Evolutionary conservation across 37 sponge, comb jelly and placozoan species (phyloP), one percentile per base, ranked within the genome.

Genomic region (Petrosia ficiformis): DNA sequence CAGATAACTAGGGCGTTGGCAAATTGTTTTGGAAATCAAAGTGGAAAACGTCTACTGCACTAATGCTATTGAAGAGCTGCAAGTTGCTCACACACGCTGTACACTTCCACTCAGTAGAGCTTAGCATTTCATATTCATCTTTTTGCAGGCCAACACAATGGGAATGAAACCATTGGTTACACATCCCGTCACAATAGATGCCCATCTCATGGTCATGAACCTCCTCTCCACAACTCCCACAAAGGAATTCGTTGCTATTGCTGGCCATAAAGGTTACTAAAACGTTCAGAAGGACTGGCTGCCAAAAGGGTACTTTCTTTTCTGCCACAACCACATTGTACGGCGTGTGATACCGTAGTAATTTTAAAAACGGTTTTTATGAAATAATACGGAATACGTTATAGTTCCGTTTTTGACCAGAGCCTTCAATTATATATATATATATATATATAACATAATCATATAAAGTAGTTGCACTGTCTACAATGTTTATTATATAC

Each of bases 1-100:
- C 87, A 42, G 81, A 43, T 39, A 86, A 69, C 65, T 86, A 80
- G 48, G 81, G 87, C 3, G 81, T 80, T 3, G 80, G 77, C 11
- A 86, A 48, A 48, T 78, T 85, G 42, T 86, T 67, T 57, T 86
- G 87, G 42, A 86, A 86, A 54, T 86, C 87, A 58, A 86, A 86
- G 67, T 85, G 74, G 42, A 82, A 75, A 0, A 56, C 39, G 30
- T 75, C 75, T 3, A 74, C 34, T 34, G 76, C 70, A 56, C 67
- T 36, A 16, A 44, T 61, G 59, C 75, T 74, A 54, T 82, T 75
- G 25, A 68, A 74, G 2, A 31, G 39, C 0, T 65, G 69, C 0
- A 75, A 38, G 21, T 22, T 70, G 38, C 52, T 43, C 38, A 35
- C 29, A 37, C 83, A 75, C 24, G 16, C 11, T 36, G 67, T 39